Conservation (phyloP, 2,888 invertebrate species). For the Glaucopsyche alexis region DNA sequence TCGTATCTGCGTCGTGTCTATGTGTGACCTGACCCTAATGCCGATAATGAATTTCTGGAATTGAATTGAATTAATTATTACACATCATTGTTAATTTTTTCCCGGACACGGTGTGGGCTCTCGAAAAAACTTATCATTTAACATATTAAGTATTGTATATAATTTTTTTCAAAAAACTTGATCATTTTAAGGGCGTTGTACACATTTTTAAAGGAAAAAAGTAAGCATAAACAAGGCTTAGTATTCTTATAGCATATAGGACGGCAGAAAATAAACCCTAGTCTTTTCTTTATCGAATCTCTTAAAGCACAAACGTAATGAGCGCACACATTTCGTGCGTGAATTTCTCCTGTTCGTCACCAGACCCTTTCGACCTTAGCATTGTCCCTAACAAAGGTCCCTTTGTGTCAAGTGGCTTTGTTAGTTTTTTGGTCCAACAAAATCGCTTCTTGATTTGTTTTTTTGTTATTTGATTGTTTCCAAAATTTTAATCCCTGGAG, state of each 20-base stretch:
- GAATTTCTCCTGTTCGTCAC: constrained; percentile 22
- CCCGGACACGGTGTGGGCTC: too few relatives aligned
- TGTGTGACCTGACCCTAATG: too few relatives aligned
- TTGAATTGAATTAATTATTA: too few relatives aligned
- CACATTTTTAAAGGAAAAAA: background rate
- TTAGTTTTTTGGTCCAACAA: constrained; percentile 29
- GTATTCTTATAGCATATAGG: background rate
- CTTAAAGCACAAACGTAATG: constrained; percentile 23
- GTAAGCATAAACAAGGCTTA: background rate
- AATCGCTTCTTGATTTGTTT: constrained; percentile 27
- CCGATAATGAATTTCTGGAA: too few relatives aligned
- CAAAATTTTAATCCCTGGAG: constrained; percentile 6
- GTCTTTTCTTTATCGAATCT: constrained; percentile 1
- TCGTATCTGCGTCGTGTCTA: too few relatives aligned
- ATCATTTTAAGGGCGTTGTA: background rate
- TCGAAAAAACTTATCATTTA: too few relatives aligned
- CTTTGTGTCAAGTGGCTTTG: constrained; percentile 30
- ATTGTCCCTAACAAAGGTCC: constrained; percentile 31
- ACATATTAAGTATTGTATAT: too few relatives aligned
- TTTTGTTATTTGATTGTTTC: constrained; percentile 9
- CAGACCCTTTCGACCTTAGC: constrained; percentile 31
- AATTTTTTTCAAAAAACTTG: too few relatives aligned
- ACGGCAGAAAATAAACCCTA: background rate
- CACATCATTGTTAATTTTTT: too few relatives aligned
- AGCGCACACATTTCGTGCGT: constrained; percentile 17